Base-by-base conservation (phyloP, 2,888 invertebrate species). In the Proisotoma minuta region DNA sequence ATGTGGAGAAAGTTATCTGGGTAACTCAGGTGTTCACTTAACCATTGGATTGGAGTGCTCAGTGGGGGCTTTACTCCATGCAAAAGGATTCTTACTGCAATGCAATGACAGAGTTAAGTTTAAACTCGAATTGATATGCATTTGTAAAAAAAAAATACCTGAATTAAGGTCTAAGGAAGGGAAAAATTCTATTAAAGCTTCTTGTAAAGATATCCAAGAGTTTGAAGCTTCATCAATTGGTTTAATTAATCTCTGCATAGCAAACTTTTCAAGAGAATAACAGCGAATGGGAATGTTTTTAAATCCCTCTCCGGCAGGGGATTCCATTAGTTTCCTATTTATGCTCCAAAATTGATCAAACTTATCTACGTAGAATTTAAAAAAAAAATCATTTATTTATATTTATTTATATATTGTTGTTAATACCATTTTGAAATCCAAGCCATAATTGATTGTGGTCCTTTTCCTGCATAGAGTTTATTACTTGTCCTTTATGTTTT, bases 311-410 rank as follows among this genome's bases (percentile, higher is more conserved):
- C 84, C 86, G 68, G 84, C 83, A 0, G 86, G 82, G 47, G 76
- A 75, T 76, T 96, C 96, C 97, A 98, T 98, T 58, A 99, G 81
- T 76, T 92, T 87, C 73, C 93, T 84, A 78, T 99, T 99, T 12
- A 98, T 89, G 2, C 93, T 88, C 98, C 98, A 99, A 79, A 99
- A 99, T 78, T 97, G 97, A 78, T 99, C 98, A 81, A 98, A 99
- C 79, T 94, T 95, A 78, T 97, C 91, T 91, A 79, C 51, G 82
- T 39, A 28, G 12, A 52, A 20, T 12, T 48, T 27, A 23, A 60
- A 28, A 29, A 43, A 39, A 20, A 28, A 62, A 59, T 34, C 22
- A 29, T 52, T 15, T 50, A 43, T 20, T 23, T 12, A 10, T 26
- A 28, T n/a, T 8, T 40, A n/a, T 10, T 10, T 18, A 24, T 4